Base-by-base conservation (phyloP, 1,140 invertebrate species). In the Theocolax elegans region DNA sequence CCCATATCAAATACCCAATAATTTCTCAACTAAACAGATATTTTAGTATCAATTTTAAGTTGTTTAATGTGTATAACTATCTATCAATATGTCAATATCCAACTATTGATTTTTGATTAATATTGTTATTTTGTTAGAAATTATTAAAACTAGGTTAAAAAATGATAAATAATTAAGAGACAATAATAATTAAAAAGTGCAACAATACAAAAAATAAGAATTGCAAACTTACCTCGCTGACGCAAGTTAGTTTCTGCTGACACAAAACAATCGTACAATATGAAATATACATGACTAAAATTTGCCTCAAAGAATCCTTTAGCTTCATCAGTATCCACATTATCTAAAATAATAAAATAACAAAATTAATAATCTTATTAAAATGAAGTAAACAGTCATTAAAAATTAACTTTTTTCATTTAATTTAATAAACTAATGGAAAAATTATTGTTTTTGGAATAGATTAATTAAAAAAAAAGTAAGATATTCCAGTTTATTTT, bases 211-310 rank as follows among this genome's bases (percentile, higher is more conserved):
- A n/a, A n/a, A n/a, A n/a, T n/a, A n/a, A n/a, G n/a, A n/a, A n/a
- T n/a, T n/a, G n/a, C n/a, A n/a, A 19, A 59, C 84, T 86, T 89
- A 97, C 97, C 95, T 91, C 93, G 91, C 86, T 97, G 95, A 72
- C 93, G 92, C 23, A 97, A 86, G 86, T 96, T 96, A 51, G 90
- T 89, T 87, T 99, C 96, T 42, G 95, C 93, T 79, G 91, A 90
- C 42, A 96, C 92, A 84, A 98, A 98, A 80, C 94, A 95, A 83
- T 99, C 96, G 85, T 97, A 97, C 53, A 99, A 90, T 76, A 98
- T 94, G 81, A 94, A 96, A 84, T 97, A 98, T 29, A 98, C 93
- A 88, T 96, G 94, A 80, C 94, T 97, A 81, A 96, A 97, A 85
- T 98, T 96, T 38, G 90, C 90, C 85, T 97, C 95, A 84, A 98